A percentile compares a stretch with the other conserved stretches of the same genome.
Conservation (phyloP, 2,888 invertebrate species). For the Mamestra brassicae region DNA sequence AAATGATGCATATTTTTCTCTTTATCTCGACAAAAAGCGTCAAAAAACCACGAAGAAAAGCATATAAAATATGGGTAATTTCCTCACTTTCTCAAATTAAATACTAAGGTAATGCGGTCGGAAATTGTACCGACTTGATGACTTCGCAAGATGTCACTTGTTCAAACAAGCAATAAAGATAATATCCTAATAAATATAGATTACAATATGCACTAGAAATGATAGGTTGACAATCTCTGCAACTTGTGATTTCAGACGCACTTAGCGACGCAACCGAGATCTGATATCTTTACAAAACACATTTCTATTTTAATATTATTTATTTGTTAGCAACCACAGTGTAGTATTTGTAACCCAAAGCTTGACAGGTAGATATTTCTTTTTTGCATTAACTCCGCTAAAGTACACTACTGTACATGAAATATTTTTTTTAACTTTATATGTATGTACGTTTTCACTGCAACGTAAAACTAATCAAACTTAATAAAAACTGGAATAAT, state of each 20-base stretch:
- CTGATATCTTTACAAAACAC: too few species aligned
- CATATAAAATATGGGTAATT: neutral
- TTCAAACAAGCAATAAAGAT: conserved; percentile 12
- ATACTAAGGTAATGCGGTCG: neutral
- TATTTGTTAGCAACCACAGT: too few species aligned
- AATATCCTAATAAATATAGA: neutral
- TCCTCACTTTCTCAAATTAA: neutral
- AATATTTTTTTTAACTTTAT: too few species aligned
- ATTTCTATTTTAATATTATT: too few species aligned
- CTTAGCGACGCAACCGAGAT: conserved; percentile 10
- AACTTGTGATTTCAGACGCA: conserved; percentile 6
- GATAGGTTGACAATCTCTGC: conserved; percentile 25
- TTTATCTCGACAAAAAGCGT: neutral
- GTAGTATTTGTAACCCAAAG: too few species aligned
- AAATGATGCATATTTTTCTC: too few species aligned
- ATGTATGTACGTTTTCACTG: too few species aligned
- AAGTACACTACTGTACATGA: too few species aligned
- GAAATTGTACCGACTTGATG: neutral
- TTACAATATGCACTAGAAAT: neutral
- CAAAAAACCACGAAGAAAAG: neutral
- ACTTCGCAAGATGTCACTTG: neutral
- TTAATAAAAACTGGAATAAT: too few species aligned
- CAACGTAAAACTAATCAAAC: too few species aligned
- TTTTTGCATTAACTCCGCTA: too few species aligned
- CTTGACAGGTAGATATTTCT: too few species aligned